Conservation (phyloP, 2,113 vertebrate species). For the Peromyscus maniculatus region DNA sequence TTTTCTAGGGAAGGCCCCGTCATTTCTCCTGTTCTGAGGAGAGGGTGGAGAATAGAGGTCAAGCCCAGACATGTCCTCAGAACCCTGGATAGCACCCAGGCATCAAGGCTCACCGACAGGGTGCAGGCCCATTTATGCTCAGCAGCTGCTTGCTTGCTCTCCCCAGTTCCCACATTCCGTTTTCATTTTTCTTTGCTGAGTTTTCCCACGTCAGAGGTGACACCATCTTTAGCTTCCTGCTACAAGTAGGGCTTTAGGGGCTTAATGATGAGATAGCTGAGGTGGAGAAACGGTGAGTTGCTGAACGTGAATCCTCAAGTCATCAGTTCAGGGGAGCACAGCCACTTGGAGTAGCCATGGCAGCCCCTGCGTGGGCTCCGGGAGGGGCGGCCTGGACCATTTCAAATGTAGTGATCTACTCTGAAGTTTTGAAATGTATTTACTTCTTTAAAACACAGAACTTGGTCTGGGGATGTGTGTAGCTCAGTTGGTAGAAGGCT, state of each 20-base stretch:
- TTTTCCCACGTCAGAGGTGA: neutral
- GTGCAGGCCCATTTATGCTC: neutral
- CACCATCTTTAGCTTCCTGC: fast-evolving
- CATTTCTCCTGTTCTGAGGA: neutral
- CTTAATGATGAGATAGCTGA: neutral
- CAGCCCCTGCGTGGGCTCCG: neutral
- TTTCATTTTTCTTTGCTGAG: neutral
- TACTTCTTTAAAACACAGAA: neutral
- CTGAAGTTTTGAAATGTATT: neutral
- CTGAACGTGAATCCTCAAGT: neutral
- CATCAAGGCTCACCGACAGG: neutral
- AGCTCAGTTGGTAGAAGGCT: neutral
- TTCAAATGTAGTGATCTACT: neutral
- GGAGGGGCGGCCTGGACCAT: neutral
- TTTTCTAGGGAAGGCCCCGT: neutral
- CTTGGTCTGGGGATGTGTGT: neutral
- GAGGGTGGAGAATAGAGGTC: neutral
- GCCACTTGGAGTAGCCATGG: fast-evolving
- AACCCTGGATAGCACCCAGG: neutral
- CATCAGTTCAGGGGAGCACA: neutral
- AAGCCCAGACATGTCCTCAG: neutral
- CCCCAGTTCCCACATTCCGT: neutral
- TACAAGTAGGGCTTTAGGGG: neutral
- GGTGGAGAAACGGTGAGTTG: no score
- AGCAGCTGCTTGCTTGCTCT: neutral